Percentiles rank a stretch among this genome's conserved stretches.
Evolutionary conservation across 2,797 vertebrate species (phyloP).

Genomic region (Spizella passerina): DNA sequence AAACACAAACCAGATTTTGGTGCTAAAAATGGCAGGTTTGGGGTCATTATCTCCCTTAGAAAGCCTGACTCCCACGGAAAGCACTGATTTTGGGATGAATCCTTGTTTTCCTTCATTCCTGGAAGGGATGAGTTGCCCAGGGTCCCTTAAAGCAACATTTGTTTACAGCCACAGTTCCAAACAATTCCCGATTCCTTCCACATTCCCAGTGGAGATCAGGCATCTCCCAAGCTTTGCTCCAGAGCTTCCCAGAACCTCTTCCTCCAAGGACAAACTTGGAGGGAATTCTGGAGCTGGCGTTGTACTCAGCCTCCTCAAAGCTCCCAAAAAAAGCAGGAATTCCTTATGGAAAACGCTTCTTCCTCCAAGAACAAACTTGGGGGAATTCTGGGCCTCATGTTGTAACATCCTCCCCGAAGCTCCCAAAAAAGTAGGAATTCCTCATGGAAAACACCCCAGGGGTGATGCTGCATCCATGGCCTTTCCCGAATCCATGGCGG

Average conservation of each 20-base stretch:
- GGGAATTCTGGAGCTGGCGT: slow-evolving; percentile 49
- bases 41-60: neutral
- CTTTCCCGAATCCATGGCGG: neutral
- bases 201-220: neutral
- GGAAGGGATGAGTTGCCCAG: neutral
- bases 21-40: neutral
- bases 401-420: slow-evolving; percentile 55
- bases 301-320: slow-evolving; percentile 49
- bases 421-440: slow-evolving; percentile 34
- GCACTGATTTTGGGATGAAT: neutral
- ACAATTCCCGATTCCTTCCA: neutral
- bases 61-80: neutral
- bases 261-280: slow-evolving; percentile 66
- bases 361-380: slow-evolving; percentile 65
- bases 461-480: neutral
- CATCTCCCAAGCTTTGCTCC: neutral
- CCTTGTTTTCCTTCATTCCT: neutral
- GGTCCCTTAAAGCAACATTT: neutral
- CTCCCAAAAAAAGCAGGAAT: slow-evolving; percentile 35
- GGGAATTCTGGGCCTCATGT: slow-evolving; percentile 49
- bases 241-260: slow-evolving; percentile 19
- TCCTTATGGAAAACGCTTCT: slow-evolving; percentile 60
- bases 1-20: neutral
- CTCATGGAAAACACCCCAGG: slow-evolving; percentile 64
- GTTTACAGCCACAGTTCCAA: neutral